A percentile compares a stretch with the other conserved stretches of the same genome.
phyloP scores from a whole-genome alignment of 2,797 vertebrate genomes.

The Stomatorhinus walkeri region DNA sequence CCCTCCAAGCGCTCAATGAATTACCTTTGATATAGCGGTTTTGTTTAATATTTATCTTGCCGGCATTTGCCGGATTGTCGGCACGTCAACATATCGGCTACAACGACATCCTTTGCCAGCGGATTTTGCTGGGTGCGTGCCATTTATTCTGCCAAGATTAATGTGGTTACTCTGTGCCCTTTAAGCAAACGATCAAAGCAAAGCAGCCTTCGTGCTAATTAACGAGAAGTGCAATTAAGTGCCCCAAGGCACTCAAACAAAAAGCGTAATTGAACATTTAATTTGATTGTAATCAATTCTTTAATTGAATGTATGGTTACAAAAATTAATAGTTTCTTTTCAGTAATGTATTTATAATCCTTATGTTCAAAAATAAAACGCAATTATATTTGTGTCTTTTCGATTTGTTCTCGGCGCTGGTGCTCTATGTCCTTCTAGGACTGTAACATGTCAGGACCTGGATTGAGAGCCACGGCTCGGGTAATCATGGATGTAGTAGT shows the following conservation, averaged over 20 bases:
- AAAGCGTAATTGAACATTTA: slow-evolving; percentile 1
- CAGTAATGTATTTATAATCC: not conserved
- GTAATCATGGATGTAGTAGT: not conserved
- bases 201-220: not conserved
- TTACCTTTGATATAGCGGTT: not conserved
- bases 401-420: not conserved
- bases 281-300: slow-evolving; percentile 8
- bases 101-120: not conserved
- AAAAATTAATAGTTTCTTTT: not conserved
- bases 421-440: not conserved
- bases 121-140: not conserved
- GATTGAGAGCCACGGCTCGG: not conserved
- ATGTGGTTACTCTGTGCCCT: not conserved
- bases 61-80: not conserved
- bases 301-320: not conserved
- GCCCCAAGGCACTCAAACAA: not conserved
- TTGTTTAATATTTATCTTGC: not conserved
- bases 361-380: not conserved
- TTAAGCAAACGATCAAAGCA: not conserved
- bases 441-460: not conserved
- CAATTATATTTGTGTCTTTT: not conserved
- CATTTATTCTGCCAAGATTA: not conserved
- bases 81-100: not conserved
- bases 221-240: not conserved
- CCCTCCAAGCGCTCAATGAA: not conserved